Conservation (phyloP, 2,113 vertebrate species). For the Chionis minor region DNA sequence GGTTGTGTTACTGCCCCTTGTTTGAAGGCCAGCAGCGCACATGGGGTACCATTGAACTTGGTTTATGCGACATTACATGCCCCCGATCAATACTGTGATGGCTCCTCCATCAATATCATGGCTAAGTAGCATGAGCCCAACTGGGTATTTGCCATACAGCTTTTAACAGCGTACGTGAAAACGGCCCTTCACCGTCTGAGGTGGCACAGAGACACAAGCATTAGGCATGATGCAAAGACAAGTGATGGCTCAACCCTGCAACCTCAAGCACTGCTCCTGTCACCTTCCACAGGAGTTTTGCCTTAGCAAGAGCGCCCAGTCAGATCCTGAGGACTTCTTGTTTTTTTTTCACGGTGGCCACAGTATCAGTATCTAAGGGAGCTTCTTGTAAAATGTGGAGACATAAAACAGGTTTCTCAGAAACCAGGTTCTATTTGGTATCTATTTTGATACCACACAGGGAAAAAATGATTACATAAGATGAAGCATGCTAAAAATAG, state of each 20-base stretch:
- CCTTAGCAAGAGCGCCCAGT: not conserved
- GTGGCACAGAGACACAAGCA: not conserved
- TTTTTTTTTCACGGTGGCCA: not conserved
- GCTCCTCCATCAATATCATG: not conserved
- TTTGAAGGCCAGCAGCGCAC: not conserved
- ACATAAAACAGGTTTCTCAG: conserved; percentile 55
- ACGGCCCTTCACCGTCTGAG: not conserved
- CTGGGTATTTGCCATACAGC: not conserved
- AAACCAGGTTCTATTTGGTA: conserved; percentile 49
- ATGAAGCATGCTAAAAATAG: conserved; percentile 59
- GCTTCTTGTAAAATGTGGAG: conserved; percentile 23
- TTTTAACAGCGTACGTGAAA: not conserved
- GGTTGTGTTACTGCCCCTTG: accelerated
- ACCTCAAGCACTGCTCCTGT: not conserved
- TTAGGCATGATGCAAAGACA: not conserved
- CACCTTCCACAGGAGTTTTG: not conserved
- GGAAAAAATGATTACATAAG: conserved; percentile 56
- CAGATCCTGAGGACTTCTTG: not conserved
- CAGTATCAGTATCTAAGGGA: conserved; percentile 7
- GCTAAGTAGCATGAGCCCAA: not conserved
- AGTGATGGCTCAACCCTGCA: not conserved
- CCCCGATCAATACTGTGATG: not conserved
- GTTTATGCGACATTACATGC: not conserved
- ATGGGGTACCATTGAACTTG: not conserved
- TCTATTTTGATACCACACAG: conserved; percentile 55